These are phyloP conservation scores for Oncopodura yosiiana DNA, from an alignment of 1,140 invertebrate genomes.

Conservation along the genomic window DNA sequence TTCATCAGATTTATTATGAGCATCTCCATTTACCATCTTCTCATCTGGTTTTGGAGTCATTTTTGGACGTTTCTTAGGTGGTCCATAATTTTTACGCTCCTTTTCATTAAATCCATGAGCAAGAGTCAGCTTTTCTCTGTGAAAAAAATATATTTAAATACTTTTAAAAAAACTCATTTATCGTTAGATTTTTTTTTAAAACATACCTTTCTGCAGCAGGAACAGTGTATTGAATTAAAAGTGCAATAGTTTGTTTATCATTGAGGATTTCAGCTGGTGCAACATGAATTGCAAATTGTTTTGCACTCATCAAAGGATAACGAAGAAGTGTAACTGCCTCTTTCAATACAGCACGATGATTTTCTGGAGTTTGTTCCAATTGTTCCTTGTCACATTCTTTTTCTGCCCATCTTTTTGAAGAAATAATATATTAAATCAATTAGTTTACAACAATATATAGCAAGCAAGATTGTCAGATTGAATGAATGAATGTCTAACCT, in stretches of 20 bases:
- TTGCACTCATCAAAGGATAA: conserved; percentile 17
- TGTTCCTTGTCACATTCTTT: conserved; percentile 23
- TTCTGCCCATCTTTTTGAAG: conserved; percentile 1
- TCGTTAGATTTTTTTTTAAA: too few relatives aligned
- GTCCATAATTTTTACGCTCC: conserved; percentile 12
- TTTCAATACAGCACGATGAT: conserved; percentile 15
- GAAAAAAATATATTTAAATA: not conserved
- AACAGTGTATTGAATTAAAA: conserved; percentile 22
- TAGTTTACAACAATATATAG: too few relatives aligned
- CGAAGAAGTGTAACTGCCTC: conserved; percentile 8
- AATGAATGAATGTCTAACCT: not conserved
- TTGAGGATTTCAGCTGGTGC: conserved; percentile 19
- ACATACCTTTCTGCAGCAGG: conserved; percentile 9
- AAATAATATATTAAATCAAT: too few relatives aligned
- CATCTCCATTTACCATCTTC: conserved; percentile 1
- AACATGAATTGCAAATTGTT: conserved; percentile 19
- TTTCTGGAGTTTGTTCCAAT: conserved; percentile 15
- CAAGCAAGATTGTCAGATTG: too few relatives aligned
- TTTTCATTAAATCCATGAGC: conserved; percentile 14
- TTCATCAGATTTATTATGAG: conserved; percentile 5
- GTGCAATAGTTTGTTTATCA: conserved; percentile 20
- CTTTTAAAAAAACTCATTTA: too few relatives aligned
- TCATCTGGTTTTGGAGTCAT: not conserved
- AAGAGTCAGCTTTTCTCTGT: not conserved
- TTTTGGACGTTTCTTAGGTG: conserved; percentile 17